Percentiles rank a stretch among this genome's conserved stretches.
phyloP scores from a whole-genome alignment of 1,140 invertebrate species.

The Achroia grisella region DNA sequence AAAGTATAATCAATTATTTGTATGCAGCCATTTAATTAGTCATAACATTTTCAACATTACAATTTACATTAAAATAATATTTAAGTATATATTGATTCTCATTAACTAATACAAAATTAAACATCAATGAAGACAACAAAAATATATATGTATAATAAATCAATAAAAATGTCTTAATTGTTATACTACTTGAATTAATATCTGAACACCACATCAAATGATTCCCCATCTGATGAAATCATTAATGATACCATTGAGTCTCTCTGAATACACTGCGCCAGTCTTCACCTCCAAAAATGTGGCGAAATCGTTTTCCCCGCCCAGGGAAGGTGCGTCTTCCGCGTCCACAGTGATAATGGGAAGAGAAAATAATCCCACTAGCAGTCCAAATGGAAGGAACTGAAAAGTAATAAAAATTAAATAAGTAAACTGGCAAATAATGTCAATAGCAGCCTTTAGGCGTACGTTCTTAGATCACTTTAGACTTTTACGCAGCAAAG shows the following conservation, averaged over 20 bases:
- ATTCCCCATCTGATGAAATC: slow-evolving; percentile 30
- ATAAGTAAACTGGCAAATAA: too few relatives aligned
- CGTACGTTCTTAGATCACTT: too few relatives aligned
- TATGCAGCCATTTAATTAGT: too few relatives aligned
- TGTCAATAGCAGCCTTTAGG: too few relatives aligned
- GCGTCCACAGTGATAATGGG: slow-evolving; percentile 25
- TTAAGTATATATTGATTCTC: neutral
- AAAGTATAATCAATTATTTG: too few relatives aligned
- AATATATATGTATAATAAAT: neutral
- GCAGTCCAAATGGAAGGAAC: slow-evolving; percentile 27
- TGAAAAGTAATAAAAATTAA: slow-evolving; percentile 10
- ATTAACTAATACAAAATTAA: neutral
- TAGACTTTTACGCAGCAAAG: too few relatives aligned
- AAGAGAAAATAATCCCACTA: slow-evolving; percentile 19
- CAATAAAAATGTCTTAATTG: neutral
- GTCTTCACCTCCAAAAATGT: slow-evolving; percentile 16
- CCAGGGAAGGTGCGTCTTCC: slow-evolving; percentile 19
- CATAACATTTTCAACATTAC: too few relatives aligned
- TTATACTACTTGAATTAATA: too few relatives aligned
- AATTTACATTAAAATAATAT: too few relatives aligned
- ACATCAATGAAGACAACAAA: neutral
- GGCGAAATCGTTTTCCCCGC: slow-evolving; percentile 12
- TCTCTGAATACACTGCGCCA: slow-evolving; percentile 16
- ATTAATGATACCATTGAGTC: slow-evolving; percentile 35
- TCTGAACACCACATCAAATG: slow-evolving; percentile 10